These are phyloP conservation scores for Catostomus latipinnis DNA, from an alignment of 2,797 vertebrate species.

Conservation along the genomic window DNA sequence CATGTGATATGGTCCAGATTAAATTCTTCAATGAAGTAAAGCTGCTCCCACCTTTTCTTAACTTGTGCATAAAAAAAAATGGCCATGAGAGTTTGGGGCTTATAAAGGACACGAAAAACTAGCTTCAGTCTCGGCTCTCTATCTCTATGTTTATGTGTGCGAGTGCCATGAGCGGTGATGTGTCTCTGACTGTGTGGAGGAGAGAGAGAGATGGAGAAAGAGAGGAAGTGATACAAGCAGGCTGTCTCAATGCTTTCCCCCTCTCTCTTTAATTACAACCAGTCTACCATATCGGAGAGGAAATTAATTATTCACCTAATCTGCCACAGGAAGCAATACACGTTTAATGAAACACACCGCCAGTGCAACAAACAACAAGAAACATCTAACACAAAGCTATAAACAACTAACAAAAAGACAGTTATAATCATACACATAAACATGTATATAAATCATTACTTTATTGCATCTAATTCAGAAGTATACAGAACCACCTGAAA, in stretches of 20 bases:
- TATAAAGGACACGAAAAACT: slow-evolving; percentile 32
- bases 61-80: not conserved
- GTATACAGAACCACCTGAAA: not conserved
- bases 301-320: slow-evolving; percentile 79
- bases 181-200: slow-evolving; percentile 44
- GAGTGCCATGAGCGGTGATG: slow-evolving; percentile 16
- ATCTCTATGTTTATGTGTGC: slow-evolving; percentile 5
- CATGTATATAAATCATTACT: not conserved
- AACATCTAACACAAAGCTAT: slow-evolving; percentile 22
- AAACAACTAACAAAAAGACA: slow-evolving; percentile 4
- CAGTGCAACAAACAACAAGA: slow-evolving; percentile 42
- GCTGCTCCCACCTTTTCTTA: not conserved
- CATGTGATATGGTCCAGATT: not conserved
- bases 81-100: slow-evolving; percentile 28
- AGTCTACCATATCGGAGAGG: slow-evolving; percentile 71
- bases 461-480: not conserved
- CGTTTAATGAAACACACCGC: slow-evolving; percentile 50
- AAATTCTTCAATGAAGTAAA: not conserved
- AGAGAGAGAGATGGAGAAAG: slow-evolving; percentile 44
- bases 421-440: not conserved
- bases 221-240: slow-evolving; percentile 42
- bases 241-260: slow-evolving; percentile 73
- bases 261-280: slow-evolving; percentile 75
- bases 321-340: slow-evolving; percentile 70
- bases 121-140: not conserved